phyloP scores from a whole-genome alignment of 2,113 vertebrate species.

The Heterotis niloticus region DNA sequence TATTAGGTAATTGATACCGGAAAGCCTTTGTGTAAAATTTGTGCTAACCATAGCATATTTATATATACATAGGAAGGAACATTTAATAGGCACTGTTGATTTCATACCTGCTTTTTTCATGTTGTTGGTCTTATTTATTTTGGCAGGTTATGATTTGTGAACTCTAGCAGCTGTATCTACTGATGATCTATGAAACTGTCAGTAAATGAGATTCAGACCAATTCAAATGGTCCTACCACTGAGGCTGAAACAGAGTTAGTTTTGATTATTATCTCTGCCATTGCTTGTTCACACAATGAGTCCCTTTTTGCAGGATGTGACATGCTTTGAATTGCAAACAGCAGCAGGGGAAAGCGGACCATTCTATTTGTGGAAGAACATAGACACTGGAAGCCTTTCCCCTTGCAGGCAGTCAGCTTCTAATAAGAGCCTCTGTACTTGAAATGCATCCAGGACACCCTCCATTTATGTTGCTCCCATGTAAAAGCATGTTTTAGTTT shows the following conservation, averaged over 20 bases:
- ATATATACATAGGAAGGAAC: not conserved
- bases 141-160: not conserved
- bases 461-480: too few species aligned
- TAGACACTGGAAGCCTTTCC: not conserved
- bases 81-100: not conserved
- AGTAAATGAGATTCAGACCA: not conserved
- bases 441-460: not conserved
- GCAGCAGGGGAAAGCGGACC: not conserved
- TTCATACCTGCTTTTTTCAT: not conserved
- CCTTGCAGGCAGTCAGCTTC: not conserved
- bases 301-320: slow-evolving; percentile 5
- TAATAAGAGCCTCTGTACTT: not conserved
- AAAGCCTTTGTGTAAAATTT: too few species aligned
- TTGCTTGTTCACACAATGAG: not conserved
- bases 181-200: not conserved
- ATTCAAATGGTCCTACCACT: not conserved
- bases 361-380: not conserved
- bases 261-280: not conserved
- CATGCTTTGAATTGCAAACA: slow-evolving; percentile 5
- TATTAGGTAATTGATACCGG: too few species aligned
- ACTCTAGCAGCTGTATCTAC: not conserved
- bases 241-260: not conserved
- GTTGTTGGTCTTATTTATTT: not conserved
- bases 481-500: too few species aligned
- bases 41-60: not conserved